Conservation (phyloP, 1,140 invertebrate species). For the Brachystomella parvula region DNA sequence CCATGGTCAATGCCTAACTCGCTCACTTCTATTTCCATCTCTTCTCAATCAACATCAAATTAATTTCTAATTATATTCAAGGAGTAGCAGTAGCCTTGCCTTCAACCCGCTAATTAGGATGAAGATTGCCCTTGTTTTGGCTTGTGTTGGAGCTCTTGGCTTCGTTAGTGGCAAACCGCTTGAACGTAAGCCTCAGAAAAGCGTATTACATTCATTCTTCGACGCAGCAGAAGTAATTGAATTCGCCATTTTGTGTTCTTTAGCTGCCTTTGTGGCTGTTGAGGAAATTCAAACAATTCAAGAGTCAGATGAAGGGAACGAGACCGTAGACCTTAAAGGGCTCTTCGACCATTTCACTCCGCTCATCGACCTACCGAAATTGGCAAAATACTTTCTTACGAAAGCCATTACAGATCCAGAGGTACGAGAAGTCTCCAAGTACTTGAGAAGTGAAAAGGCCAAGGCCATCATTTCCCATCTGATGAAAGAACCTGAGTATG, state of each 20-base stretch:
- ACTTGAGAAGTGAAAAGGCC: not conserved
- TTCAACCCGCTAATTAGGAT: conserved; percentile 4
- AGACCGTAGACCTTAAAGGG: not conserved
- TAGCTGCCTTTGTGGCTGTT: not conserved
- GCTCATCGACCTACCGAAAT: not conserved
- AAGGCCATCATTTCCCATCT: not conserved
- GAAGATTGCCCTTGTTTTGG: not conserved
- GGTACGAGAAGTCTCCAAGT: not conserved
- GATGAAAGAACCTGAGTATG: not conserved
- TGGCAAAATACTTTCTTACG: not conserved
- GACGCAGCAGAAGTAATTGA: not conserved
- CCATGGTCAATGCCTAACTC: not conserved
- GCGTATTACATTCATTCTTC: not conserved
- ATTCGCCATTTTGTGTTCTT: not conserved
- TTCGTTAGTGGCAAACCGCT: not conserved
- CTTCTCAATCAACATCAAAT: not conserved
- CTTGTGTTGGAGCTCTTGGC: not conserved
- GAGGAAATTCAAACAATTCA: not conserved
- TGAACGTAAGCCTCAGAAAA: not conserved
- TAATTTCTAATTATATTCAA: not conserved
- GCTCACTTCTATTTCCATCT: not conserved
- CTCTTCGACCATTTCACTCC: not conserved
- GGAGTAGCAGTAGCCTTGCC: no score
- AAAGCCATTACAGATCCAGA: not conserved
- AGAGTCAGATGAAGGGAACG: not conserved